phyloP scores from a whole-genome alignment of 2,888 invertebrate genomes.

The Campaea margaritaria region DNA sequence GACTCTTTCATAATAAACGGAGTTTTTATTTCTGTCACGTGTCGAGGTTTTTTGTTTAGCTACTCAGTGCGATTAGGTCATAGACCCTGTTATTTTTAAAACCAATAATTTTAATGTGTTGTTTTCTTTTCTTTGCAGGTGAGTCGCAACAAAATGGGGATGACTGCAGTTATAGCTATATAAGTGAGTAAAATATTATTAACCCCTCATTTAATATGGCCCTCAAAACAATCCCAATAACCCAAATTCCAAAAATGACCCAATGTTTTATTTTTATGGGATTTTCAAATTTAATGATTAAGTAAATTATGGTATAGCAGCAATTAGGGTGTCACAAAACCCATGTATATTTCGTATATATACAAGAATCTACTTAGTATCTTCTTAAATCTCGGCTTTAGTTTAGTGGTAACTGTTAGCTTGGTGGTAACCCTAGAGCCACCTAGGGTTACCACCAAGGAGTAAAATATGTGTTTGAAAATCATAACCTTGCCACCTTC shows the following conservation, averaged over 20 bases:
- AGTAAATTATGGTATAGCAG: too few species aligned
- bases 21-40: constrained; percentile 42
- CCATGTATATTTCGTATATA: too few species aligned
- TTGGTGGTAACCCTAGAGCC: too few species aligned
- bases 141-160: constrained; percentile 83
- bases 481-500: constrained; percentile 18
- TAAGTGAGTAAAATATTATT: constrained; percentile 70
- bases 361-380: too few species aligned
- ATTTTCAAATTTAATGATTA: not conserved
- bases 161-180: constrained; percentile 84
- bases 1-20: constrained; percentile 43
- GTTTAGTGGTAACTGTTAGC: too few species aligned
- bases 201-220: too few species aligned
- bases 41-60: constrained; percentile 37
- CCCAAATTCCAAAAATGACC: too few species aligned
- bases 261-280: not conserved
- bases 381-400: too few species aligned
- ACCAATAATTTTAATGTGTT: not conserved
- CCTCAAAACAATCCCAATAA: not conserved
- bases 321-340: too few species aligned
- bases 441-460: too few species aligned
- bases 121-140: constrained; percentile 62
- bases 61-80: constrained; percentile 38
- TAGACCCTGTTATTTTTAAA: constrained; percentile 5
- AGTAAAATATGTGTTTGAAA: not conserved